Percentiles rank a stretch among this genome's conserved stretches.
Evolutionary conservation across 2,113 vertebrate genomes (phyloP).

Genomic region (Plecotus auritus): DNA sequence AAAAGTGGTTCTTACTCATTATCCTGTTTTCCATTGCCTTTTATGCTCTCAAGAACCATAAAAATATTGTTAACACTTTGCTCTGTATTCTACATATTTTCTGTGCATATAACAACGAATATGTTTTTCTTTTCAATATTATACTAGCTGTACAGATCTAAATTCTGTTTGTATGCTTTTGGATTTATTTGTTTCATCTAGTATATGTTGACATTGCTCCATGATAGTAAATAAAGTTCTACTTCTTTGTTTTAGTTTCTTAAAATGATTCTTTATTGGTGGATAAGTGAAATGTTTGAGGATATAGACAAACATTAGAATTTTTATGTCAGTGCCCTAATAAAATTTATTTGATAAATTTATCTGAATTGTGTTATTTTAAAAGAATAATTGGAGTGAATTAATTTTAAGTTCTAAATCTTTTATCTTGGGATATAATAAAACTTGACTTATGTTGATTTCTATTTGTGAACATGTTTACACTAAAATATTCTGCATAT

Average conservation of each 20-base stretch:
- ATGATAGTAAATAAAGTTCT: constrained; percentile 14
- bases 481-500: not conserved
- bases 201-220: not conserved
- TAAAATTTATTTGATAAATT: constrained; percentile 40
- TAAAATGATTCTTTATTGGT: not conserved
- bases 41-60: not conserved
- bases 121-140: not conserved
- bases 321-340: constrained; percentile 7
- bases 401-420: not conserved
- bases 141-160: not conserved
- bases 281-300: constrained; percentile 6
- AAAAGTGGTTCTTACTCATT: not conserved
- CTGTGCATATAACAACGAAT: not conserved
- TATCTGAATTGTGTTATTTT: constrained; percentile 49
- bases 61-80: not conserved
- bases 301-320: not conserved
- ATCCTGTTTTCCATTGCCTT: not conserved
- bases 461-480: not conserved
- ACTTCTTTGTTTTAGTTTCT: constrained; percentile 33
- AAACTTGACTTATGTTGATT: not conserved
- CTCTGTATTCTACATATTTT: constrained; percentile 25
- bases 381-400: not conserved
- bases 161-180: not conserved
- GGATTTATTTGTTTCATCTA: not conserved
- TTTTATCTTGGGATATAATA: not conserved